Conservation (phyloP, 2,797 vertebrate species). For the Poeciliopsis presidionis region DNA sequence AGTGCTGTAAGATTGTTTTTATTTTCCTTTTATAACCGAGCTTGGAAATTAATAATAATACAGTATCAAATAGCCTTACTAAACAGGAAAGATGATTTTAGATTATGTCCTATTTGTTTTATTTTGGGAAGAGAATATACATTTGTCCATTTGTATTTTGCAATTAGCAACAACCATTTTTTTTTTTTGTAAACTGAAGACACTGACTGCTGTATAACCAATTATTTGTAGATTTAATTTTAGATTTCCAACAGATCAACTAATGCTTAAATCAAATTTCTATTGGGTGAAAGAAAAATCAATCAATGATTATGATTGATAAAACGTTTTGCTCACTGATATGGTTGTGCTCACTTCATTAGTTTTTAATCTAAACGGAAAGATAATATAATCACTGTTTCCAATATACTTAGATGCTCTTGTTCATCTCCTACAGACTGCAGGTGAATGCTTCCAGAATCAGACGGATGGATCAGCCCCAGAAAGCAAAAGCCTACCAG, state of each 20-base stretch:
- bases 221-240: neutral
- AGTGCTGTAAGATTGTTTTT: neutral
- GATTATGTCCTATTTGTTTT: neutral
- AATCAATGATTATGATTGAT: neutral
- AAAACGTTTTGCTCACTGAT: neutral
- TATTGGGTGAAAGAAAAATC: neutral
- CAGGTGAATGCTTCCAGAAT: conserved; percentile 76
- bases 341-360: conserved; percentile 5
- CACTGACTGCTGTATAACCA: neutral
- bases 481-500: conserved; percentile 74
- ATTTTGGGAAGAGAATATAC: neutral
- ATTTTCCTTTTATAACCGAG: neutral
- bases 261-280: neutral
- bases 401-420: conserved; percentile 8
- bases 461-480: conserved; percentile 73
- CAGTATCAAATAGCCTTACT: no score
- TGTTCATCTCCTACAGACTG: conserved; percentile 60
- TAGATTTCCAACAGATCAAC: neutral
- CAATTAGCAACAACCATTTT: neutral
- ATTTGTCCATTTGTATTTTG: neutral
- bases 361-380: conserved; percentile 12
- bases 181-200: neutral
- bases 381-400: neutral
- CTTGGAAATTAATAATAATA: neutral
- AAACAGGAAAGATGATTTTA: neutral